Base-by-base conservation (phyloP, 1,140 invertebrate species). In the Eriocheir sinensis region DNA sequence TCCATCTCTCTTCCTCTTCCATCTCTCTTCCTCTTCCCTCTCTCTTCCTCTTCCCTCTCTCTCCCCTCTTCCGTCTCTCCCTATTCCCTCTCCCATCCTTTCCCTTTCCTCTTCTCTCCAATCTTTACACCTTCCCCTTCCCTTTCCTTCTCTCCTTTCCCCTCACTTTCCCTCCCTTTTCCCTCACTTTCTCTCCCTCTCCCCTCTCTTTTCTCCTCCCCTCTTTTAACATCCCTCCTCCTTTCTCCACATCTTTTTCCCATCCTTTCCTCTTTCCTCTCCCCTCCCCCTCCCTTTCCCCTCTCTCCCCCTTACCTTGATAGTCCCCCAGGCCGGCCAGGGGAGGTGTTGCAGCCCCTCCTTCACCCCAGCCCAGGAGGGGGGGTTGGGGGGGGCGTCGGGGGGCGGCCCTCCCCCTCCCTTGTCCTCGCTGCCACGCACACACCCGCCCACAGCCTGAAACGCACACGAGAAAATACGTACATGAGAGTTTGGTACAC, bases 231-330 rank as follows among this genome's bases (percentile, higher is more conserved):
- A 30, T 27, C 80, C 36, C 80, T 48, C 44, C 44, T 8, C 4
- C 4, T n/a, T 15, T 8, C 44, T 72, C 60, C 21, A 1, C 60
- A 21, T 72, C n/a, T n/a, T n/a, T n/a, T n/a, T n/a, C n/a, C n/a
- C n/a, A n/a, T n/a, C 60, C 60, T n/a, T n/a, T 72, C 44, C 60
- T 6, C 91, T 83, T 38, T 81, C 80, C 91, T 92, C n/a, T 8
- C 4, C 44, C 4, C 44, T 72, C 60, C 21, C 21, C 60, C 60
- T 72, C n/a, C n/a, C n/a, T n/a, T n/a, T n/a, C n/a, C n/a, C n/a
- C n/a, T n/a, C 60, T n/a, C 60, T n/a, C 27, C 44, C 60, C 9
- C 91, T 83, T 38, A 92, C 80, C 91, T 92, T 85, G 0, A 92
- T 36, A 8, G 32, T 38, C 0, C 30, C 89, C 89, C 89, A 90